phyloP scores from a whole-genome alignment of 2,797 vertebrate genomes.

The Xenops minutus region DNA sequence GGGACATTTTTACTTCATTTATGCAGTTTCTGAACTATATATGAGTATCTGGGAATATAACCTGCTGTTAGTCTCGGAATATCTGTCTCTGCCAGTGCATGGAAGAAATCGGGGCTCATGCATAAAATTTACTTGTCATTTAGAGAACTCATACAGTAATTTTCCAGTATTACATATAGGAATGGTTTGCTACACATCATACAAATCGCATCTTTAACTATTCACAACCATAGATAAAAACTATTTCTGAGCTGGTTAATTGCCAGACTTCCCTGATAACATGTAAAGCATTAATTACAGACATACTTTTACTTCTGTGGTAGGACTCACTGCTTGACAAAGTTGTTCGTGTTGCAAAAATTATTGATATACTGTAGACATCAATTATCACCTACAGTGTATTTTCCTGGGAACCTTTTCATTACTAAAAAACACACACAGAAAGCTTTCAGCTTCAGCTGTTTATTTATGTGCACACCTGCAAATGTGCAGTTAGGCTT shows the following conservation, averaged over 20 bases:
- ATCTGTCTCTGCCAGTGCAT: background rate
- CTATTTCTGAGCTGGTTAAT: background rate
- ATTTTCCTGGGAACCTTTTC: background rate
- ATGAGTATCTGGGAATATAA: background rate
- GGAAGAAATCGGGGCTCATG: background rate
- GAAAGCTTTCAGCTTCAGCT: background rate
- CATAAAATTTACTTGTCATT: background rate
- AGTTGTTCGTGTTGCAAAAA: background rate
- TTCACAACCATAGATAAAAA: background rate
- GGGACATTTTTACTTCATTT: background rate
- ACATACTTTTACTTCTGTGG: background rate
- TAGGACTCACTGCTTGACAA: background rate
- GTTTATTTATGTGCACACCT: background rate
- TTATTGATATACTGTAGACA: background rate
- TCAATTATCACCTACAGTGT: background rate
- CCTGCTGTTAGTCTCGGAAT: background rate
- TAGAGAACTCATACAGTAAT: background rate
- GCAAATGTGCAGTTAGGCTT: background rate
- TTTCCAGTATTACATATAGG: background rate
- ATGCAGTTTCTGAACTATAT: background rate
- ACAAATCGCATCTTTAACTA: background rate
- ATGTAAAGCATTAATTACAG: background rate
- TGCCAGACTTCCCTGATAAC: background rate
- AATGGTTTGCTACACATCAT: background rate
- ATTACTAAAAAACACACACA: background rate